These are phyloP conservation scores for Botrylloides violaceus DNA, from an alignment of 23 tunicate genomes.

Conservation along the genomic window DNA sequence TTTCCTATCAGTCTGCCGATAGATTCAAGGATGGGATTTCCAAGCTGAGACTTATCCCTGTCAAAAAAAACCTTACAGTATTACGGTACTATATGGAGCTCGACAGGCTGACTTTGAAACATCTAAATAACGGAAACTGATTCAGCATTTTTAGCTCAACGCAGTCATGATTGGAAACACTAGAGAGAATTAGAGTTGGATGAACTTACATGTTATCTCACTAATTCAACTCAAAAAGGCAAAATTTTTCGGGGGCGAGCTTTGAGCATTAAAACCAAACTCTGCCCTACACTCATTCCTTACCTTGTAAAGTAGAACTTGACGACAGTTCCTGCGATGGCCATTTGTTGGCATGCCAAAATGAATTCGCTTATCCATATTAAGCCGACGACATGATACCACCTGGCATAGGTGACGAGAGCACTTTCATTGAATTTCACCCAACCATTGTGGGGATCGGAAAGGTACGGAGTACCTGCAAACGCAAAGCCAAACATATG, in stretches of 20 bases:
- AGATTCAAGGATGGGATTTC: constrained; percentile 51
- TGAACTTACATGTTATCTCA: too few relatives aligned
- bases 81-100: too few relatives aligned
- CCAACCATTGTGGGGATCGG: constrained; percentile 53
- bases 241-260: too few relatives aligned
- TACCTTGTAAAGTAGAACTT: constrained; percentile 74
- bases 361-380: constrained; percentile 84
- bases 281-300: too few relatives aligned
- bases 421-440: constrained; percentile 39
- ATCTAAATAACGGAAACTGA: too few relatives aligned
- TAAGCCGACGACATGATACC: constrained; percentile 83
- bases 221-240: too few relatives aligned
- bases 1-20: constrained; percentile 52
- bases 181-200: too few relatives aligned
- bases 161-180: too few relatives aligned
- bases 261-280: too few relatives aligned
- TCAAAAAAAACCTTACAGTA: not conserved
- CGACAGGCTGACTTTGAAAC: too few relatives aligned
- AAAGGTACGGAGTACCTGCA: constrained; percentile 45
- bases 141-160: too few relatives aligned
- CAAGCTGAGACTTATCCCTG: constrained; percentile 71
- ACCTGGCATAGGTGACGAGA: constrained; percentile 64
- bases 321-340: constrained; percentile 77
- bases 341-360: constrained; percentile 90
- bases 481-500: not conserved